Evolutionary conservation across 2,797 vertebrate genomes (phyloP).

Genomic region (Phoebastria nigripes): DNA sequence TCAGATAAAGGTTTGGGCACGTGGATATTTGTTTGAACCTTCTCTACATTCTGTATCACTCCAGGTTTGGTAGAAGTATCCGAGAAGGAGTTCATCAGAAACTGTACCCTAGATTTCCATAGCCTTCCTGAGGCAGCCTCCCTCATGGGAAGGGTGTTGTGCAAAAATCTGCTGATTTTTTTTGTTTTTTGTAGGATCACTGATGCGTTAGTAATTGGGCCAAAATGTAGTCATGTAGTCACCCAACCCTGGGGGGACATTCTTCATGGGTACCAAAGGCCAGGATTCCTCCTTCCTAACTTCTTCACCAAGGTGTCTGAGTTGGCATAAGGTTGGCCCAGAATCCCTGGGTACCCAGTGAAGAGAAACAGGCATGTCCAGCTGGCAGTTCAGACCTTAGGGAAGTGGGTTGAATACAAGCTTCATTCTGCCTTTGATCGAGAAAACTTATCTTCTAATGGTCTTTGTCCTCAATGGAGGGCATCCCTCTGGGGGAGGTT

Average conservation of each 20-base stretch:
- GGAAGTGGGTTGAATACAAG: not conserved
- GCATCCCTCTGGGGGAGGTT: not conserved
- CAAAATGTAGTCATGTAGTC: not conserved
- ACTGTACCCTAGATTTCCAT: not conserved
- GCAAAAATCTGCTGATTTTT: not conserved
- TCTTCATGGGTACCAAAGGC: not conserved
- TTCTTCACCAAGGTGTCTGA: not conserved
- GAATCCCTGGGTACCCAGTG: not conserved
- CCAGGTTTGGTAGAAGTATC: not conserved
- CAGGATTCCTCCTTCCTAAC: not conserved
- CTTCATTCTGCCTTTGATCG: not conserved
- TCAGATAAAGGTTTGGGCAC: not conserved
- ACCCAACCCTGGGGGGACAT: not conserved
- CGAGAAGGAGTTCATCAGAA: not conserved
- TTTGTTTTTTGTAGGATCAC: not conserved
- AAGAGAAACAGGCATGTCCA: not conserved
- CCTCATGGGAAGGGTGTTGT: not conserved
- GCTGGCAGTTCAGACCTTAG: not conserved
- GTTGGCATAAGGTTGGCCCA: not conserved
- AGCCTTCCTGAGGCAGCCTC: not conserved
- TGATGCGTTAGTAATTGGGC: not conserved
- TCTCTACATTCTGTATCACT: not conserved
- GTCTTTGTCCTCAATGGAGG: not conserved
- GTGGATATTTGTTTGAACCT: not conserved
- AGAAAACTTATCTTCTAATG: not conserved